Conservation (phyloP, 2,113 vertebrate species). For the Ochotona princeps region DNA sequence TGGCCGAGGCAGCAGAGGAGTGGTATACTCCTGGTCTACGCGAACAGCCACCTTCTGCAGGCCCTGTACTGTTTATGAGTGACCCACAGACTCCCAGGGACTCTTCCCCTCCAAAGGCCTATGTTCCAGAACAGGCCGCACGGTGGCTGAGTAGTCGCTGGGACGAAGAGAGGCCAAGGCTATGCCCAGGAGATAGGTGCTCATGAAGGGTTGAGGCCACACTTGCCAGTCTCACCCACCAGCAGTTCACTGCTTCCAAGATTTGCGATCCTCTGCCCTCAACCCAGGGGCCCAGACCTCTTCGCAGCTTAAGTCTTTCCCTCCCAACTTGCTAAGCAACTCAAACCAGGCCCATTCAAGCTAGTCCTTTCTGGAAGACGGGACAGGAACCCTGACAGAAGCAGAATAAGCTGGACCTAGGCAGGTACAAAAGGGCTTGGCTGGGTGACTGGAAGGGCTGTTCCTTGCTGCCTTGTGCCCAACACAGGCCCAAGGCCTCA, state of each 20-base stretch:
- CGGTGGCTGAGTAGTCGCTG: neutral
- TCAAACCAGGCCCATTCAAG: neutral
- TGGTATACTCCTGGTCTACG: neutral
- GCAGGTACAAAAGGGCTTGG: neutral
- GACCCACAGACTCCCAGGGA: neutral
- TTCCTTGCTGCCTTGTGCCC: neutral
- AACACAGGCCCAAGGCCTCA: neutral
- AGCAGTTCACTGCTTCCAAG: neutral
- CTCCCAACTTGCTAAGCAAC: neutral
- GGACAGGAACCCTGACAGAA: neutral
- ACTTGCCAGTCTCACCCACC: neutral
- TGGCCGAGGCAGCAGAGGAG: neutral
- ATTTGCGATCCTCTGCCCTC: neutral
- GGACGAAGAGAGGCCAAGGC: neutral
- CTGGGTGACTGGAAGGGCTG: neutral
- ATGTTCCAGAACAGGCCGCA: slow-evolving; percentile 10
- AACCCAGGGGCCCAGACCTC: neutral
- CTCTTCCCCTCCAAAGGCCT: neutral
- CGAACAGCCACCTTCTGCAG: neutral
- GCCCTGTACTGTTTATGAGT: neutral
- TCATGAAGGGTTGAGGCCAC: neutral
- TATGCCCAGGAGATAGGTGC: neutral
- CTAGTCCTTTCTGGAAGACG: neutral
- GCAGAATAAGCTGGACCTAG: neutral
- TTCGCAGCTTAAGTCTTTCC: neutral